Evolutionary conservation across 2,797 vertebrate species (phyloP).

Genomic region (Gymnocypris eckloni): DNA sequence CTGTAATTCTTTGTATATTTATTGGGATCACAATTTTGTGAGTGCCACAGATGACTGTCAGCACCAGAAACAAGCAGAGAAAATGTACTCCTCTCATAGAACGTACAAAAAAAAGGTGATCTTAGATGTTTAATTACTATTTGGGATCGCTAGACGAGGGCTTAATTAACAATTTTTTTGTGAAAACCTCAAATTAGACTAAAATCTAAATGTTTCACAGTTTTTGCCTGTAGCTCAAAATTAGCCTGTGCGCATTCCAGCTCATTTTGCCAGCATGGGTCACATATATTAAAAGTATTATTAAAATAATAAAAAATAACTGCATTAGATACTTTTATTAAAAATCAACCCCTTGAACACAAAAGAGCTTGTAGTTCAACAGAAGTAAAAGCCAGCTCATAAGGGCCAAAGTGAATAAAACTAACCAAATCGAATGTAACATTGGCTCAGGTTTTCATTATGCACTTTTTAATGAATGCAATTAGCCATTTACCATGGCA

Average conservation of each 20-base stretch:
- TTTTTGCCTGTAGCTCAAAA: neutral
- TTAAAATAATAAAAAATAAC: neutral
- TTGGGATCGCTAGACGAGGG: too few relatives aligned
- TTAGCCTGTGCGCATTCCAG: neutral
- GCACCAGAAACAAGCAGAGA: neutral
- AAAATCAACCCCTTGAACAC: neutral
- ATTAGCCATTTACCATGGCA: slow-evolving; percentile 37
- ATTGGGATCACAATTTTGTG: neutral
- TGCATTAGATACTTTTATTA: neutral
- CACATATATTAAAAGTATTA: neutral
- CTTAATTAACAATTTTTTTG: too few relatives aligned
- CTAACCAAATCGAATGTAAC: neutral
- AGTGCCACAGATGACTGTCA: neutral
- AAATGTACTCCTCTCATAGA: neutral
- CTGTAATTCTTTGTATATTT: neutral
- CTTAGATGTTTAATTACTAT: neutral
- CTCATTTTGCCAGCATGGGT: neutral
- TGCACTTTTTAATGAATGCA: slow-evolving; percentile 25
- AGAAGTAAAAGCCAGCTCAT: neutral
- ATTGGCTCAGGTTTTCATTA: slow-evolving; percentile 5
- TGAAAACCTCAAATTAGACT: too few relatives aligned
- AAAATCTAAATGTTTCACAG: too few relatives aligned
- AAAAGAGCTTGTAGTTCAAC: neutral
- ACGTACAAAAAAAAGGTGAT: neutral
- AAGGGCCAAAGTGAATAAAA: neutral